Evolutionary conservation across 2,888 invertebrate genomes (phyloP).

Genomic region (Leptopilina myrica): DNA sequence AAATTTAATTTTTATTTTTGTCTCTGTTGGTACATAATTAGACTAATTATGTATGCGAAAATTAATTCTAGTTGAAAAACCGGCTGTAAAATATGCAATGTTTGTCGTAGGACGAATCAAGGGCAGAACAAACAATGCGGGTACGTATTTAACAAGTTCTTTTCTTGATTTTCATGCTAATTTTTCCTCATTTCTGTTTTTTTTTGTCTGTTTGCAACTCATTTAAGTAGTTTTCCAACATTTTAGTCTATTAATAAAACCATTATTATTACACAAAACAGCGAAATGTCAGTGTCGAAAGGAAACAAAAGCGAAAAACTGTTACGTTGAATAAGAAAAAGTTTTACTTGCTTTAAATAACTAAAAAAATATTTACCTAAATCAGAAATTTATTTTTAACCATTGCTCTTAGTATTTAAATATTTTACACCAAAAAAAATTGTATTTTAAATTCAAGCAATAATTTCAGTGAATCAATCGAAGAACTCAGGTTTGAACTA

Average conservation of each 20-base stretch:
- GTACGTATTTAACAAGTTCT: constrained; percentile 23
- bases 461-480: too few species aligned
- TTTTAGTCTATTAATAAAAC: constrained; percentile 24
- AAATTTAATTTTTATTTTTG: not conserved
- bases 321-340: too few species aligned
- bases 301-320: too few species aligned
- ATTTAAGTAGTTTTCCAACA: not conserved
- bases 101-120: constrained; percentile 26
- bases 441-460: too few species aligned
- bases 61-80: constrained; percentile 28
- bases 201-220: not conserved
- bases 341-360: too few species aligned
- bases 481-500: too few species aligned
- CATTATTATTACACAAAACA: not conserved
- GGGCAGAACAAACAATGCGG: constrained; percentile 31
- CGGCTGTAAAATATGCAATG: constrained; percentile 33
- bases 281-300: not conserved
- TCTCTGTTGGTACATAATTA: not conserved
- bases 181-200: not conserved
- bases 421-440: too few species aligned
- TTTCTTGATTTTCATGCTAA: constrained; percentile 7
- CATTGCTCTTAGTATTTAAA: too few species aligned
- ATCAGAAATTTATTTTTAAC: too few species aligned
- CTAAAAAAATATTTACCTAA: too few species aligned
- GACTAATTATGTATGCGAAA: constrained; percentile 1